A percentile compares a stretch with the other conserved stretches of the same genome.
These are phyloP conservation scores for Argentina silus DNA, from an alignment of 2,797 vertebrate genomes.

Conservation along the genomic window DNA sequence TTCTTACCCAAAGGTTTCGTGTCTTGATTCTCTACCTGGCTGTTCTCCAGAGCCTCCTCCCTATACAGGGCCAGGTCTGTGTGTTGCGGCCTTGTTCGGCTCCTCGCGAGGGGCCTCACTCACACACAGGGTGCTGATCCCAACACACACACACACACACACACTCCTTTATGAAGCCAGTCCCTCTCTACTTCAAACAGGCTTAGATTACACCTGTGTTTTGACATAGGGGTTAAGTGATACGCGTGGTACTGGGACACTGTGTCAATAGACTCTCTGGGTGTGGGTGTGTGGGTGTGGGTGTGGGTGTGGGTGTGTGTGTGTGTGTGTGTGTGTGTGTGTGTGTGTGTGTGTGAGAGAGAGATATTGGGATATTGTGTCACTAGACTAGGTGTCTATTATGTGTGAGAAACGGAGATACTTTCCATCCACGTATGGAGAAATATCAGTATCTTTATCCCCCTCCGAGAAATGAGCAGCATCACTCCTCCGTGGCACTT, in stretches of 20 bases:
- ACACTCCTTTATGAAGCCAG: conserved; percentile 59
- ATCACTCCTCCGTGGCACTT: conserved; percentile 2
- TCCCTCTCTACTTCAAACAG: conserved; percentile 47
- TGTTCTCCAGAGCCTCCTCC: conserved; percentile 43
- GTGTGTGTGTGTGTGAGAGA: conserved; percentile 15
- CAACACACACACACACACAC: conserved; percentile 45
- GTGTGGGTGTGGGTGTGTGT: background rate
- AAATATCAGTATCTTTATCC: no score
- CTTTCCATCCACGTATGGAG: no score
- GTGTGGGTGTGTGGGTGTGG: conserved; percentile 22
- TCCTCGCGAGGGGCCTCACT: conserved; percentile 40
- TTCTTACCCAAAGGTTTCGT: conserved; percentile 31
- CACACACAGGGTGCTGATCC: conserved; percentile 57
- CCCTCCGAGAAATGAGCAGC: no score
- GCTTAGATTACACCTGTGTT: conserved; percentile 68
- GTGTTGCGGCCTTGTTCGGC: conserved; percentile 21
- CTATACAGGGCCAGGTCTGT: conserved; percentile 30
- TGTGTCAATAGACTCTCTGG: conserved; percentile 57
- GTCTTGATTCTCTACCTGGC: conserved; percentile 46
- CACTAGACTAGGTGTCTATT: no score
- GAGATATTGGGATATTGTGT: no score
- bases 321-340: conserved; percentile 18
- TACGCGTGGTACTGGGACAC: conserved; percentile 65
- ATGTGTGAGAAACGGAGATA: no score
- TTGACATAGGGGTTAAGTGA: conserved; percentile 74